These are phyloP conservation scores for Catocala fraxini DNA, from an alignment of 2,888 invertebrate species.

Conservation along the genomic window DNA sequence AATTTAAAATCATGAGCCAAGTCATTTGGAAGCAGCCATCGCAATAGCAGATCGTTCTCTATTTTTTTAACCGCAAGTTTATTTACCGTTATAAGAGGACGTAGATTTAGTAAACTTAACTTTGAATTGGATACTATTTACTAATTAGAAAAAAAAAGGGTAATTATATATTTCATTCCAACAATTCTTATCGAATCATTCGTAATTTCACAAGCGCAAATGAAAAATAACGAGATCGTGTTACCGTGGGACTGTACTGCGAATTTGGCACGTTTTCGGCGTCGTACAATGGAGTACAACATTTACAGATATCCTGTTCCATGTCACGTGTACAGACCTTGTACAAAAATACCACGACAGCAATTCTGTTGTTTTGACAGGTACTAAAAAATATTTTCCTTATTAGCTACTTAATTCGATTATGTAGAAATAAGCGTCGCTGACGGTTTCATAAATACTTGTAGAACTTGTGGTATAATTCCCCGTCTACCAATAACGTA, in stretches of 20 bases:
- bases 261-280: conserved; percentile 58
- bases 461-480: conserved; percentile 3
- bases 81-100: too few relatives aligned
- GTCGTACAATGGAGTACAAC: conserved; percentile 65
- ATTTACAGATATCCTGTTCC: conserved; percentile 57
- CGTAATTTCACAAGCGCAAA: conserved; percentile 44
- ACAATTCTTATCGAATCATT: neutral
- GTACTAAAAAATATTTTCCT: conserved; percentile 28
- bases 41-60: too few relatives aligned
- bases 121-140: too few relatives aligned
- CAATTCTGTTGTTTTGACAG: conserved; percentile 20
- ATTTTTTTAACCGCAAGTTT: too few relatives aligned
- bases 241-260: conserved; percentile 63
- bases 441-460: conserved; percentile 8
- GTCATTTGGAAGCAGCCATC: too few relatives aligned
- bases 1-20: too few relatives aligned
- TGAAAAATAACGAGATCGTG: conserved; percentile 56
- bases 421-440: conserved; percentile 12
- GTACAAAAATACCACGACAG: conserved; percentile 17
- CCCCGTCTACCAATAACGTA: conserved; percentile 1
- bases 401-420: conserved; percentile 31
- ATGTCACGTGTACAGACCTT: conserved; percentile 50
- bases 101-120: too few relatives aligned
- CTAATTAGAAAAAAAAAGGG: too few relatives aligned
- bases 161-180: too few relatives aligned